Conservation (phyloP, 1,140 invertebrate species). For the Bradysia coprophila region DNA sequence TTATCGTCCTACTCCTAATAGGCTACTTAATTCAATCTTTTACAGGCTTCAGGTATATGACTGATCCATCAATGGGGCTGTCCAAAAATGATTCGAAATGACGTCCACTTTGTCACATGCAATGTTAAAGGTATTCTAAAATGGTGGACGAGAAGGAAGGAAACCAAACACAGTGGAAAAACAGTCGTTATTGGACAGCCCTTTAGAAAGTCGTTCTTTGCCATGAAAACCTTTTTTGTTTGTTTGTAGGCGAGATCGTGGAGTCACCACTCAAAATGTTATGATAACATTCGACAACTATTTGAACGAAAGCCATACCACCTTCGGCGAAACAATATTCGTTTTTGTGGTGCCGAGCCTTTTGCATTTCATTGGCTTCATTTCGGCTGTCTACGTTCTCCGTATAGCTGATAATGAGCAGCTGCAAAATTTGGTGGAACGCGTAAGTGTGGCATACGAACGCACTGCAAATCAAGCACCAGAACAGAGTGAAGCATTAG, state of each 20-base stretch:
- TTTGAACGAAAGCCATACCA: too few relatives aligned
- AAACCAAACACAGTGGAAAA: not conserved
- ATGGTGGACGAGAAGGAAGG: too few relatives aligned
- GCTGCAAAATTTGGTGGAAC: slow-evolving; percentile 75
- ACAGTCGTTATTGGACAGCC: too few relatives aligned
- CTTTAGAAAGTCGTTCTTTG: too few relatives aligned
- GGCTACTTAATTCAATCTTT: slow-evolving; percentile 60
- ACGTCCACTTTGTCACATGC: too few relatives aligned
- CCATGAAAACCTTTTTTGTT: too few relatives aligned
- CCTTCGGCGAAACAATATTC: slow-evolving; percentile 46
- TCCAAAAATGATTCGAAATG: too few relatives aligned
- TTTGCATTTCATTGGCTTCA: slow-evolving; percentile 54
- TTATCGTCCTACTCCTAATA: slow-evolving; percentile 39
- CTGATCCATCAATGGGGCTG: not conserved
- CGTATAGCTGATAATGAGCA: slow-evolving; percentile 71
- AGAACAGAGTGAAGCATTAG: too few relatives aligned
- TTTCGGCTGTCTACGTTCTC: slow-evolving; percentile 61
- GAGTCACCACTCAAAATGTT: slow-evolving; percentile 56
- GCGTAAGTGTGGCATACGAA: too few relatives aligned
- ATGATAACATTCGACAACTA: too few relatives aligned
- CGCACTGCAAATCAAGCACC: too few relatives aligned
- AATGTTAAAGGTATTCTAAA: too few relatives aligned
- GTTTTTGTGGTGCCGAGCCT: slow-evolving; percentile 61
- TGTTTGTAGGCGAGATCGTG: slow-evolving; percentile 43
- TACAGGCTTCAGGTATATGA: slow-evolving; percentile 46